Conservation (phyloP, 2,888 invertebrate species). For the Desoria tigrina region DNA sequence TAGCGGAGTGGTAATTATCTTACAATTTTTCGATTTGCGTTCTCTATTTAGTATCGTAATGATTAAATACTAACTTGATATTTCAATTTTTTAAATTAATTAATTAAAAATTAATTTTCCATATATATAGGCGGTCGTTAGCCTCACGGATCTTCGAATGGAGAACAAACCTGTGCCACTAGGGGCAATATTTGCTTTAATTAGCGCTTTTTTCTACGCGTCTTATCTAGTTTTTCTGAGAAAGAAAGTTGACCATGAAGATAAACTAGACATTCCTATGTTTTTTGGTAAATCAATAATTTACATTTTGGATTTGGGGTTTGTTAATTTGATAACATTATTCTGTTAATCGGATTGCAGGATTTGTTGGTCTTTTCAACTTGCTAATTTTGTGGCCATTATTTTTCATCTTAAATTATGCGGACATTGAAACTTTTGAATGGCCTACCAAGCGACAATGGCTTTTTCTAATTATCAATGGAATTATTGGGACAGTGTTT, state of each 20-base stretch:
- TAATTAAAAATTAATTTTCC: constrained; percentile 45
- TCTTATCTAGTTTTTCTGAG: constrained; percentile 84
- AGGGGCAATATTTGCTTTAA: constrained; percentile 77
- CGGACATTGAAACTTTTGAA: constrained; percentile 75
- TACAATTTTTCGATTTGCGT: constrained; percentile 4
- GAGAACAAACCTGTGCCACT: constrained; percentile 68
- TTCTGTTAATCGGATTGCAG: constrained; percentile 59
- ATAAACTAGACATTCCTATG: constrained; percentile 89
- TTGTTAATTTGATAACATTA: neutral
- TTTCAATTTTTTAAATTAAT: constrained; percentile 38
- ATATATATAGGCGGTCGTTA: constrained; percentile 75
- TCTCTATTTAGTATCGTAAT: too few relatives aligned
- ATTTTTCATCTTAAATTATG: constrained; percentile 81
- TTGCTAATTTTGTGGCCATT: constrained; percentile 84
- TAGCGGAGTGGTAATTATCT: constrained; percentile 70
- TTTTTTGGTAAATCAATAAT: constrained; percentile 97
- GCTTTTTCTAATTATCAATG: constrained; percentile 78
- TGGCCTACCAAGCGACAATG: constrained; percentile 81
- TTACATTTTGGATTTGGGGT: constrained; percentile 54
- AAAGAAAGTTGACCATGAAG: constrained; percentile 84
- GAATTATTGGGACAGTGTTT: constrained; percentile 84
- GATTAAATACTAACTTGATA: neutral
- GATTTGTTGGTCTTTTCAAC: constrained; percentile 91
- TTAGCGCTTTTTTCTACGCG: constrained; percentile 87
- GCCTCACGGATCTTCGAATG: constrained; percentile 69